Base-by-base conservation (phyloP, 2,113 vertebrate genomes). In the Tretioscincus oriximinensis region DNA sequence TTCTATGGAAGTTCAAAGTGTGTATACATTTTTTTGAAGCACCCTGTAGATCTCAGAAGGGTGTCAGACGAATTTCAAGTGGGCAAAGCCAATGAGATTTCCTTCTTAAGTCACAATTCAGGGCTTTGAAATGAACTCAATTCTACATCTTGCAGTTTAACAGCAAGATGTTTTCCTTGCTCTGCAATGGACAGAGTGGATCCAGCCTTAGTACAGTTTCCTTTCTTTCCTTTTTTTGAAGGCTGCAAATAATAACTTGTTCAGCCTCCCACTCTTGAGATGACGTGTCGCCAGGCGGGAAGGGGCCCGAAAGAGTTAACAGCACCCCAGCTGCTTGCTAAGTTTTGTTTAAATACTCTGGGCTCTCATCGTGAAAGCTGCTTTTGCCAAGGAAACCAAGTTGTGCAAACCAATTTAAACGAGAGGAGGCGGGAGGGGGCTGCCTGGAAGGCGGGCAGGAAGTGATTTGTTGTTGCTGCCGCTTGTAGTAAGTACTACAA, bases 401-500 rank as follows among this genome's bases (percentile, higher is more conserved):
- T 90, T 81, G 87, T 88, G 90, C 91, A 93, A 41, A 91, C 73
- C 80, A 88, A n/a, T 89, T 9, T 0, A 0, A 1, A 2, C 1
- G 21, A 28, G 76, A n/a, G n/a, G 9, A 28, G 31, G 51, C 4
- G 41, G 73, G 61, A 81, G 10, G 76, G 67, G 60, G 80, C 4
- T 10, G 11, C 22, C 6, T 21, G 60, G 18, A 49, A 79, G 83
- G 77, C 54, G 67, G 77, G 77, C 85, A 94, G 92, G 90, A 93
- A 94, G 90, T 88, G 86, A 83, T 90, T 91, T 87, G 90, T 76
- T 86, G 89, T 87, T 82, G 88, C 89, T 75, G 81, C 83, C 89
- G 35, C 35, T 41, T 41, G 35, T 41, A 41, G 35, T 41, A 41
- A 41, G 5, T 66, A 73, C 71, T 54, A 49, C 60, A n/a, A 41